Evolutionary conservation across 1,140 invertebrate genomes (phyloP).

Genomic region (Forficula auricularia): DNA sequence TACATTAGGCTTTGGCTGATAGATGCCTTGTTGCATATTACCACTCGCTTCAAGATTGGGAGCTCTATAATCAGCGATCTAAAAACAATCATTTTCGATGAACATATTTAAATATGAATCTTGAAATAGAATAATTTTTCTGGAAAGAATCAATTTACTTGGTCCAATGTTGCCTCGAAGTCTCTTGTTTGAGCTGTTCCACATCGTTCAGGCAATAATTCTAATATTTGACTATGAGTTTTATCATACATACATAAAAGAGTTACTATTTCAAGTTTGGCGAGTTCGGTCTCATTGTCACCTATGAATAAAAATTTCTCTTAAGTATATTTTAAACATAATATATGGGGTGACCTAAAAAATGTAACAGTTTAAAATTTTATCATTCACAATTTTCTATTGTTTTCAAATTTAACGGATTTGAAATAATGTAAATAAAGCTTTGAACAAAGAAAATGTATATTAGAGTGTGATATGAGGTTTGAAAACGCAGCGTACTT

Average conservation of each 20-base stretch:
- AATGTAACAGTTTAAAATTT: constrained; percentile 1
- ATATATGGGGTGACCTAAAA: too few species aligned
- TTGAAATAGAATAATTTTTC: constrained; percentile 1
- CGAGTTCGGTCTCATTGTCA: constrained; percentile 49
- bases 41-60: constrained; percentile 61
- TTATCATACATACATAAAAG: constrained; percentile 82
- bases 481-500: too few species aligned
- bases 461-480: too few species aligned
- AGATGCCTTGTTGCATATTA: constrained; percentile 87
- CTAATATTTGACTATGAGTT: constrained; percentile 86
- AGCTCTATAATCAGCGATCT: constrained; percentile 59
- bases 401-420: too few species aligned
- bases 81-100: constrained; percentile 11
- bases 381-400: too few species aligned
- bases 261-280: constrained; percentile 80
- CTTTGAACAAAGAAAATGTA: too few species aligned
- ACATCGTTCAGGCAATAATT: constrained; percentile 86
- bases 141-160: constrained; percentile 27
- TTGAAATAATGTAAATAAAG: too few species aligned
- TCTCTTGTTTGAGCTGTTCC: constrained; percentile 77
- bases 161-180: constrained; percentile 68
- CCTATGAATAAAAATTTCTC: constrained; percentile 29
- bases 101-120: neutral
- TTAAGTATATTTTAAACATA: constrained; percentile 25
- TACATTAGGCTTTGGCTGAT: constrained; percentile 69